A percentile compares a stretch with the other conserved stretches of the same genome.
These are phyloP conservation scores for Mesodorylaimus sp. DNA, from an alignment of 2,888 invertebrate species.

Conservation along the genomic window DNA sequence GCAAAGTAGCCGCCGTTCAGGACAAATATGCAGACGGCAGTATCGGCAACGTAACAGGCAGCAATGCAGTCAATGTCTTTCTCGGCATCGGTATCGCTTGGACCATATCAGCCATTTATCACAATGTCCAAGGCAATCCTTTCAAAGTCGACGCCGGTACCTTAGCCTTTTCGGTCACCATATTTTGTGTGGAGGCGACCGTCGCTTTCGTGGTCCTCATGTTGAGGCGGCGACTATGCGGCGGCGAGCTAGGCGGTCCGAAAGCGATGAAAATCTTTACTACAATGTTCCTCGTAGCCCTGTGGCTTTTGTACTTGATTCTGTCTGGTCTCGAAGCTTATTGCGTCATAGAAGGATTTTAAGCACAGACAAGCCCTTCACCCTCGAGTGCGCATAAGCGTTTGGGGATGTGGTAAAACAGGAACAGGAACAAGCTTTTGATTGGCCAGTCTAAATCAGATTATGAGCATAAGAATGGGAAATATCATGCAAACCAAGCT, in stretches of 20 bases:
- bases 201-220: slow-evolving; percentile 25
- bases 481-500: no score
- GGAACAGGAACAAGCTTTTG: no score
- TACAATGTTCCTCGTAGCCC: slow-evolving; percentile 53
- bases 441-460: no score
- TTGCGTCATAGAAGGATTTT: slow-evolving; percentile 58
- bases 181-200: slow-evolving; percentile 43
- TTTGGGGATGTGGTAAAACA: no score
- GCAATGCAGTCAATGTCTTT: slow-evolving; percentile 98
- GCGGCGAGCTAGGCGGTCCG: slow-evolving; percentile 71
- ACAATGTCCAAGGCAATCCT: slow-evolving; percentile 4
- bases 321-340: slow-evolving; percentile 88
- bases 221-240: slow-evolving; percentile 19
- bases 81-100: slow-evolving; percentile 96
- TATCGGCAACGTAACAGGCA: slow-evolving; percentile 86
- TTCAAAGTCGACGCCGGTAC: slow-evolving; percentile 50
- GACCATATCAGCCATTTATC: slow-evolving; percentile 66
- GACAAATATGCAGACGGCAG: slow-evolving; percentile 95
- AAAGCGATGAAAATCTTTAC: slow-evolving; percentile 52
- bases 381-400: no score
- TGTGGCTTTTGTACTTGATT: slow-evolving; percentile 80
- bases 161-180: slow-evolving; percentile 87
- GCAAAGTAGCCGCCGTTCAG: slow-evolving; percentile 92
- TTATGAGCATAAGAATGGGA: no score
- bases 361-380: no score